Evolutionary conservation across 2,888 invertebrate species (phyloP).

Genomic region (Anarsia innoxiella): DNA sequence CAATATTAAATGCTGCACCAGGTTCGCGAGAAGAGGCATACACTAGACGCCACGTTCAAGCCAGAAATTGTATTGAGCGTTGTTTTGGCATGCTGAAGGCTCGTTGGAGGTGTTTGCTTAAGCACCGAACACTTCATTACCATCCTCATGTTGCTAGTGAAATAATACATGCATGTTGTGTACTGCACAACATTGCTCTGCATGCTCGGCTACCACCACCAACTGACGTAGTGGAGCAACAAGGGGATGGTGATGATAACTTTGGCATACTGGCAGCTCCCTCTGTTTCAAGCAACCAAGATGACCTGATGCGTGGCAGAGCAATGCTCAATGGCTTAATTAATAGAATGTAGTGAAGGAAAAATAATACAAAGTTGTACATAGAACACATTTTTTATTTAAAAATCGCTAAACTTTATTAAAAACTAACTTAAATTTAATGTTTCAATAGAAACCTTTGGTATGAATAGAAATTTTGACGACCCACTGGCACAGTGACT

Average conservation of each 20-base stretch:
- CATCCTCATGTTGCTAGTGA: constrained; percentile 20
- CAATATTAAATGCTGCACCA: constrained; percentile 8
- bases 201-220: constrained; percentile 16
- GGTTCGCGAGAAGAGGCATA: constrained; percentile 21
- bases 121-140: constrained; percentile 21
- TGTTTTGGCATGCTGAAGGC: constrained; percentile 21
- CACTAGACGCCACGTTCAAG: constrained; percentile 17
- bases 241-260: not conserved
- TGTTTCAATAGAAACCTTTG: too few relatives aligned
- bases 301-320: constrained; percentile 7
- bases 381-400: too few relatives aligned
- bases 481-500: too few relatives aligned
- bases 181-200: constrained; percentile 22
- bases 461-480: too few relatives aligned
- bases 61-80: constrained; percentile 21
- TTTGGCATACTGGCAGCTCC: not conserved
- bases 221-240: not conserved
- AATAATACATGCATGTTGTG: constrained; percentile 23
- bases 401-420: too few relatives aligned
- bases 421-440: too few relatives aligned
- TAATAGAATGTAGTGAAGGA: constrained; percentile 2
- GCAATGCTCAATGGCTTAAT: constrained; percentile 7
- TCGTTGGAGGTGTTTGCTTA: constrained; percentile 23
- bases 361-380: too few relatives aligned
- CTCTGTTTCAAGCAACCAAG: not conserved